Conservation (phyloP, 1,140 invertebrate species). For the Drusus annulatus region DNA sequence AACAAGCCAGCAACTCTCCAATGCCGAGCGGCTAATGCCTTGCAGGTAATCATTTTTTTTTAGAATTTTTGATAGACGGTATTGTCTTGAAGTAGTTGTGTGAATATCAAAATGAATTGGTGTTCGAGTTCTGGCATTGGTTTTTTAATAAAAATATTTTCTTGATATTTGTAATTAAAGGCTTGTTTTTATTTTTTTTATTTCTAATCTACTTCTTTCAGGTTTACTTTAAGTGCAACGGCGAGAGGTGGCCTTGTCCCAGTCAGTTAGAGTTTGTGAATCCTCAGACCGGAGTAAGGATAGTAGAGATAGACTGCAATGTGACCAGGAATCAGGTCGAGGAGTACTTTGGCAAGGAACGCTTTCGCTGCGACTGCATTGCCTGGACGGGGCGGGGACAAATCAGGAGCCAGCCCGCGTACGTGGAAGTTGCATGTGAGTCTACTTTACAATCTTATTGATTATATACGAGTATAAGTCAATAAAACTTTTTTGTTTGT, state of each 20-base stretch:
- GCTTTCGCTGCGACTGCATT: conserved; percentile 65
- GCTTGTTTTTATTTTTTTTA: too few species aligned
- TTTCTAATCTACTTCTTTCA: conserved; percentile 67
- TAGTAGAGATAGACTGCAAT: conserved; percentile 88
- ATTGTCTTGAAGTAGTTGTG: too few species aligned
- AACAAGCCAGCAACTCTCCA: conserved; percentile 86
- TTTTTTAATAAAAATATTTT: too few species aligned
- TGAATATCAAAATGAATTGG: too few species aligned
- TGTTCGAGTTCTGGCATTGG: too few species aligned
- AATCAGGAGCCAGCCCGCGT: conserved; percentile 86
- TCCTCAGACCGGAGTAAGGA: conserved; percentile 86
- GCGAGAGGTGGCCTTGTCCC: conserved; percentile 74
- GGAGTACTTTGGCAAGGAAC: conserved; percentile 89
- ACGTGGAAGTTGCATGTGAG: conserved; percentile 92
- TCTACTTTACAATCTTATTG: conserved; percentile 62
- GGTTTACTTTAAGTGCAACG: conserved; percentile 87
- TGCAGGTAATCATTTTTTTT: conserved; percentile 62
- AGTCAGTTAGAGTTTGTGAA: conserved; percentile 77
- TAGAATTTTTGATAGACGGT: too few species aligned
- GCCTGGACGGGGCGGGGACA: conserved; percentile 82
- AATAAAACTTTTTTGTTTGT: too few species aligned
- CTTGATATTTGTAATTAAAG: too few species aligned
- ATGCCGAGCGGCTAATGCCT: conserved; percentile 85
- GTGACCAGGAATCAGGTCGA: conserved; percentile 90
- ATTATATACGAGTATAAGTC: too few species aligned